Conservation (phyloP, 2,113 vertebrate species). For the Malaclemys terrapin region DNA sequence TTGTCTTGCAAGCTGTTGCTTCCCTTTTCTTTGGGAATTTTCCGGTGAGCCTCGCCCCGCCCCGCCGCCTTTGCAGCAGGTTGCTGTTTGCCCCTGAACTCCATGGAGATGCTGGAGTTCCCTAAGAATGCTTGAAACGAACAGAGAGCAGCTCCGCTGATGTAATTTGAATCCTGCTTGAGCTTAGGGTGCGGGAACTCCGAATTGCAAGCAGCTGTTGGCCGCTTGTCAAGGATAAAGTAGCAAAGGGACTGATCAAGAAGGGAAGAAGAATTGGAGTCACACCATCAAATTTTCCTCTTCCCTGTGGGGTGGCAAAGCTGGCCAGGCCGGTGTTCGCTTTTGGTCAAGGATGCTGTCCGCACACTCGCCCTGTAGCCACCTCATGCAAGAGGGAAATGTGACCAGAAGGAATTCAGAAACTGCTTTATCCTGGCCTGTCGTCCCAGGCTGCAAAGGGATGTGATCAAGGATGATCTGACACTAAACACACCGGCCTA, state of each 20-base stretch:
- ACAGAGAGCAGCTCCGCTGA: fast-evolving
- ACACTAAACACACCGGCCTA: neutral
- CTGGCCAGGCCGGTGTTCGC: fast-evolving
- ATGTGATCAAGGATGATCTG: neutral
- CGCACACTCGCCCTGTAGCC: neutral
- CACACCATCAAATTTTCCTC: neutral
- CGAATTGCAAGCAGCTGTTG: fast-evolving
- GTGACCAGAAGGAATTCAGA: neutral
- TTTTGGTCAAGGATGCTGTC: neutral
- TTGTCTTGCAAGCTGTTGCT: neutral
- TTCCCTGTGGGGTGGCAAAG: fast-evolving
- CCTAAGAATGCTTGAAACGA: neutral
- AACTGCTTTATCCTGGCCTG: neutral
- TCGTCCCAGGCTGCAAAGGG: neutral
- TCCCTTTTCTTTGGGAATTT: neutral
- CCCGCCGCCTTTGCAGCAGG: fast-evolving
- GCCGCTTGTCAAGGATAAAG: neutral
- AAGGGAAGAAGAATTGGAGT: neutral
- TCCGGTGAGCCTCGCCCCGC: neutral
- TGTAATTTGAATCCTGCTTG: neutral
- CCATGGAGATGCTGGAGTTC: neutral
- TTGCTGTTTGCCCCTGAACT: fast-evolving
- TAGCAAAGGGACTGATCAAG: fast-evolving
- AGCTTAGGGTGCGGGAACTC: neutral
- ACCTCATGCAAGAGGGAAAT: neutral